Base-by-base conservation (phyloP, 23 tunicate genomes). In the Halocynthia aurantium region DNA sequence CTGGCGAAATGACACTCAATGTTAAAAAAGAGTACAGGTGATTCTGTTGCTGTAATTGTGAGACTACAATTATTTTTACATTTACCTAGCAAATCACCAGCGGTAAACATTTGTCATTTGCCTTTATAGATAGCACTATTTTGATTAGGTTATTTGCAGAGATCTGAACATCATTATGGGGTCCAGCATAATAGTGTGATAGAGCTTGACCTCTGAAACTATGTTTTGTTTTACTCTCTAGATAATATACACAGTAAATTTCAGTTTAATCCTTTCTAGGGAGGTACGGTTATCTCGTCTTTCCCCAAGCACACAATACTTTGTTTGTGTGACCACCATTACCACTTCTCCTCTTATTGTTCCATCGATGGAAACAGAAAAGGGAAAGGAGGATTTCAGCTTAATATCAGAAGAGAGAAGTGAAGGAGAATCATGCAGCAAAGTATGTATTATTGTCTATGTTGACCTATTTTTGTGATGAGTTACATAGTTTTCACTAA, bases 271-370 rank as follows among this genome's bases (percentile, higher is more conserved):
- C 44, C 44, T 21, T 18, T 52, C 55, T 6, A 78, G 93, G 53
- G 83, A 82, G 22, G 76, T 72, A 0, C 61, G 22, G 19, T 44
- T 87, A 12, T 44, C 64, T 7, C 80, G 77, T 11, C 77, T 88
- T 5, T 72, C 71, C 7, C 87, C 95, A 6, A 60, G 69, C 56
- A 88, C 95, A 7, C n/a, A 55, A 21, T 88, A 88, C 57, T 15
- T 88, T 20, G 79, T 80, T 0, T 88, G 95, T 72, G 69, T 69
- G 8, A 40, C 70, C 12, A 70, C 80, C 10, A 8, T 62, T 1
- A 61, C 69, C 0, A 13, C 85, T 7, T 2, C 69, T 17, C 21
- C 15, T 20, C 31, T 65, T 40, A 65, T 11, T 20, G 31, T 10
- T 65, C 70, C 9, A 49, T 40, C 70, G 10, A 11, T 2, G 10